These are phyloP conservation scores for Poeciliopsis infans DNA, from an alignment of 2,797 vertebrate species.

Conservation along the genomic window DNA sequence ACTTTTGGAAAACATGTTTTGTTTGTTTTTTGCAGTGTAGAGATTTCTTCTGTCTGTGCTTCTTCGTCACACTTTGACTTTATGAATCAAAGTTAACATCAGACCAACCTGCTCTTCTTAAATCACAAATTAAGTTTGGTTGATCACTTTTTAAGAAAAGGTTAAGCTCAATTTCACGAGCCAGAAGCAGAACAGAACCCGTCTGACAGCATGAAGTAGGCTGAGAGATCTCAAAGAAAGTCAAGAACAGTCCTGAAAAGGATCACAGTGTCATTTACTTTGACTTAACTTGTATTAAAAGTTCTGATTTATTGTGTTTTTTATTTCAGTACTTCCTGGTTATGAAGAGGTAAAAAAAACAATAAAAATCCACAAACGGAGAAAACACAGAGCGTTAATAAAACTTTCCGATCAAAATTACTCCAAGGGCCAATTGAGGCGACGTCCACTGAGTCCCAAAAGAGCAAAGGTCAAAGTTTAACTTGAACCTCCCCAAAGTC, in stretches of 20 bases:
- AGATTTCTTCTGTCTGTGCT: not conserved
- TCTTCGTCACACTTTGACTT: not conserved
- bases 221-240: not conserved
- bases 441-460: not conserved
- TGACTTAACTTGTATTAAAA: not conserved
- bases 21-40: no score
- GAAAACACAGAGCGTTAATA: not conserved
- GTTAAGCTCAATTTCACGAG: not conserved
- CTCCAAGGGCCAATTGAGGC: not conserved
- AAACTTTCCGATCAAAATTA: not conserved
- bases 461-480: not conserved
- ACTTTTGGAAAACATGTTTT: no score
- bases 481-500: not conserved
- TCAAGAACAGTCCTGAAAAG: not conserved
- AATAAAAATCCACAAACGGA: not conserved
- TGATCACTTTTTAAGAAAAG: not conserved
- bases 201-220: not conserved
- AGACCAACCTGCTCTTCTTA: not conserved
- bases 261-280: not conserved
- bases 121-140: not conserved
- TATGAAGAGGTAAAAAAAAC: not conserved
- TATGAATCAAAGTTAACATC: not conserved
- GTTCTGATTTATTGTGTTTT: not conserved
- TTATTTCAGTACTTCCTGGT: not conserved
- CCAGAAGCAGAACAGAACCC: not conserved